Percentiles rank a stretch among this genome's conserved stretches.
Conservation (phyloP, 2,888 invertebrate genomes). For the Erannis defoliaria region DNA sequence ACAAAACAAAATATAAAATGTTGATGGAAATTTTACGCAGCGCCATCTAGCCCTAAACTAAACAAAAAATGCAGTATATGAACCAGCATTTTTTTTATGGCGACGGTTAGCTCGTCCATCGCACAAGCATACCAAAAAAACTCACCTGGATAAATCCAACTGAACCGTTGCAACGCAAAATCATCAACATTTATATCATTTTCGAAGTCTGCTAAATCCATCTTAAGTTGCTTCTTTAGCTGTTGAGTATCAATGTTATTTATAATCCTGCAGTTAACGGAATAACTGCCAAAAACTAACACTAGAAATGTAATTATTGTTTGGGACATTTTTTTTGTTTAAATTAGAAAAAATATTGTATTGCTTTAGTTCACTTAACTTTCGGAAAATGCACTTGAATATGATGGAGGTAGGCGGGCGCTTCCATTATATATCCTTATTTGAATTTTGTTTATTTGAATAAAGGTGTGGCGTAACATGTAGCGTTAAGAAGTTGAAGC, state of each 20-base stretch:
- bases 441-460: conserved; percentile 44
- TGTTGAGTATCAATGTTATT: conserved; percentile 39
- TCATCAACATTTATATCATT: conserved; percentile 23
- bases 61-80: too few relatives aligned
- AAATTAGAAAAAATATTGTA: background rate
- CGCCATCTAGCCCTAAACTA: too few relatives aligned
- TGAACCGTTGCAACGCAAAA: conserved; percentile 44
- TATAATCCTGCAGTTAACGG: conserved; percentile 46
- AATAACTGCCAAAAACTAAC: conserved; percentile 21
- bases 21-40: too few relatives aligned
- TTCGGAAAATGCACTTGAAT: conserved; percentile 12
- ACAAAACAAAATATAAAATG: too few relatives aligned
- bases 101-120: too few relatives aligned
- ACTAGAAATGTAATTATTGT: background rate
- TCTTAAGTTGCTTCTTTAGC: background rate
- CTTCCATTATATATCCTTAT: conserved; percentile 47
- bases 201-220: conserved; percentile 8
- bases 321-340: conserved; percentile 19
- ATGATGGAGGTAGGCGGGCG: conserved; percentile 30
- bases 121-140: too few relatives aligned
- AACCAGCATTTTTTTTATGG: too few relatives aligned
- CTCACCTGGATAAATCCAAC: conserved; percentile 65
- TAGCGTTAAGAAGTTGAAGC: conserved; percentile 8
- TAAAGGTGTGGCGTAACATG: conserved; percentile 29
- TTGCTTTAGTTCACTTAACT: conserved; percentile 6